Evolutionary conservation across 1,140 invertebrate genomes (phyloP), one percentile per base, ranked within the genome.

Genomic region (Drosophila aff.): DNA sequence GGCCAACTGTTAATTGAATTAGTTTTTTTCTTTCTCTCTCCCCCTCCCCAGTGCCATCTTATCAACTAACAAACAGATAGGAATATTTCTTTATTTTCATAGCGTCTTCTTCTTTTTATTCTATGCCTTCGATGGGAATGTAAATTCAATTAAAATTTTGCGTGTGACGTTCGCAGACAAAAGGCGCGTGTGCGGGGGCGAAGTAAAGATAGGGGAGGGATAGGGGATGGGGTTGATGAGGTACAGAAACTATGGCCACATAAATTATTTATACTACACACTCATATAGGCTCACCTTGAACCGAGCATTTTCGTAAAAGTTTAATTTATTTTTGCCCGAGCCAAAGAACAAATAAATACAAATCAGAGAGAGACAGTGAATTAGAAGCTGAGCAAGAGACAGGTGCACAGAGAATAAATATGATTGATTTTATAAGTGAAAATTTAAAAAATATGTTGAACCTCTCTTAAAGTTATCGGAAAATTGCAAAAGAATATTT

Each of bases 61-160:
- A 86, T 86, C 83, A 80, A 72, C 57, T 44, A 66, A 31, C 80
- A 65, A 73, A 82, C 36, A 78, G 76, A 78, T 74, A 69, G 40
- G 64, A 67, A 76, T 78, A 62, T 84, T 62, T 63, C 33, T 69
- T 23, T 71, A 53, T 60, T 63, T 66, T 33, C 23, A n/a, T 26
- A 11, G 16, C 26, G 47, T n/a, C 47, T 50, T 33, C 28, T 33
- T 18, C n/a, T 52, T 52, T 4, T n/a, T 41, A 46, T 36, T 31
- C 55, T n/a, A 21, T n/a, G 43, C 33, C 53, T 55, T 44, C 67
- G 67, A 64, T 66, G 59, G 28, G 78, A 81, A 80, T 87, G 84
- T 89, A 89, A 87, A 84, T 89, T 89, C 77, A 87, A 87, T 87
- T 89, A 89, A 89, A 84, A 81, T 83, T 83, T 83, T 72, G 81